Evolutionary conservation across 2,797 vertebrate species (phyloP), one percentile per base, ranked within the genome.

Genomic region (Coendou prehensilis): DNA sequence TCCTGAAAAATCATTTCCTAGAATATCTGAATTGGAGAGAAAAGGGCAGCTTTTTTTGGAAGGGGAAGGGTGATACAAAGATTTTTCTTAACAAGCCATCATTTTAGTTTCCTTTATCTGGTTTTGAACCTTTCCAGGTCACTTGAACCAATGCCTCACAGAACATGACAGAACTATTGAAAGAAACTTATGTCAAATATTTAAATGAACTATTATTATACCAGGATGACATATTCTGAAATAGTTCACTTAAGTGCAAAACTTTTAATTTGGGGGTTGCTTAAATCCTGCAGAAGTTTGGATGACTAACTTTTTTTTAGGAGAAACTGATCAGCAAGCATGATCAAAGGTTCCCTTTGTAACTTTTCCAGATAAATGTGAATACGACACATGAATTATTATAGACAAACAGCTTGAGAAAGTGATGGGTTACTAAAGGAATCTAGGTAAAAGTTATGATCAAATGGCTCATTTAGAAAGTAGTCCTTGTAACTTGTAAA

Each of bases 251-350:
- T 73, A 15, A 33, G 41, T 80, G 28, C 47, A 93, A 97, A 88
- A 75, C 54, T 61, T 63, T 94, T 84, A 28, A 45, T 56, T 84
- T 50, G 47, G 37, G 18, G 41, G 28, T 79, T 61, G 14, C 37
- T 95, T 82, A 94, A 84, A 93, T 92, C 75, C 92, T 91, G 59
- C 69, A 75, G 47, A 33, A 95, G 75, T 86, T 89, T 86, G 41
- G 75, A 26, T 86, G 45, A 91, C 63, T 87, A 82, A 87, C 47
- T 75, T 54, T 41, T 41, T 83, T 87, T 89, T 17, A 94, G 69
- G 23, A 89, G 56, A 95, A 97, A 73, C n/a, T 87, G 8, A 71
- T 73, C 76, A 89, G 61, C 61, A 92, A 94, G 85, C 73, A 87
- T 73, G 33, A 87, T 83, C 56, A 89, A 92, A 96, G 17, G 5